phyloP scores from a whole-genome alignment of 2,113 vertebrate genomes.

The Tachuris rubrigastra region DNA sequence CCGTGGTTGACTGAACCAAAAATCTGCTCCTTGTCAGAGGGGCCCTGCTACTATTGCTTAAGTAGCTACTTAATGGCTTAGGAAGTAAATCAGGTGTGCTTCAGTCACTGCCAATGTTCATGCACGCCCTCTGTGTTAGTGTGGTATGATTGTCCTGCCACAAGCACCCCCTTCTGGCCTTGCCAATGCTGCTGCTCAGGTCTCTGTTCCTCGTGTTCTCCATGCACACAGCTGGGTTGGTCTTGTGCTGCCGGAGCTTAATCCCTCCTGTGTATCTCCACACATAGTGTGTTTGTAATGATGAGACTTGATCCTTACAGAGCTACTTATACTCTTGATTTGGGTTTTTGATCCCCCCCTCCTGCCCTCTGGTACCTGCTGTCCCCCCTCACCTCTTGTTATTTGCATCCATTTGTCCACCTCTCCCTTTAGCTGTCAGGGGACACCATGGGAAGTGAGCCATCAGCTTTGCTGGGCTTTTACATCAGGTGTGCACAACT shows the following conservation, averaged over 20 bases:
- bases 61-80: not conserved
- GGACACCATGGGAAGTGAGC: not conserved
- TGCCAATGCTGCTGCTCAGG: not conserved
- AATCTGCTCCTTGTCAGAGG: not conserved
- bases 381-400: not conserved
- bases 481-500: not conserved
- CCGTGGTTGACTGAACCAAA: not conserved
- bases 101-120: not conserved
- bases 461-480: not conserved
- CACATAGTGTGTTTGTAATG: not conserved
- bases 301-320: not conserved
- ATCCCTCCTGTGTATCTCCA: not conserved
- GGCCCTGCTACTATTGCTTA: not conserved
- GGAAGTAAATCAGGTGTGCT: not conserved
- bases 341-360: not conserved
- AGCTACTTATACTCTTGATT: not conserved
- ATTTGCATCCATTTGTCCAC: not conserved
- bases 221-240: not conserved
- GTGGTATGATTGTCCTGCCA: not conserved
- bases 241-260: not conserved
- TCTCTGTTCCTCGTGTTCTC: rapidly evolving
- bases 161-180: rapidly evolving
- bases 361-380: not conserved
- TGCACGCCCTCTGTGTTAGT: not conserved
- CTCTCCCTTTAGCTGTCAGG: not conserved